phyloP scores from a whole-genome alignment of 2,797 vertebrate genomes.

The Dendrocincla tyrannina region DNA sequence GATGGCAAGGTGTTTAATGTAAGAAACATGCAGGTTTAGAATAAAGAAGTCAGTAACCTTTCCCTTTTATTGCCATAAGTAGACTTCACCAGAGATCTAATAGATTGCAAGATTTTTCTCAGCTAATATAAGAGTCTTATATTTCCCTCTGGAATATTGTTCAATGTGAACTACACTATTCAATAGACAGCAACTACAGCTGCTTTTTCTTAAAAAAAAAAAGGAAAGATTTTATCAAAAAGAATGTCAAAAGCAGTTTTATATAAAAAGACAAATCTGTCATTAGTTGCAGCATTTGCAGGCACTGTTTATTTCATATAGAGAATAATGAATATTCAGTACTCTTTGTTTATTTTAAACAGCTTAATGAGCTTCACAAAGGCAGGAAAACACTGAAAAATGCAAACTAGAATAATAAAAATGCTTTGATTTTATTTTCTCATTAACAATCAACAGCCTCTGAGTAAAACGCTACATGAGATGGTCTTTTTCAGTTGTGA shows the following conservation, averaged over 20 bases:
- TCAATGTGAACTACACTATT: neutral
- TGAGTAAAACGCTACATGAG: neutral
- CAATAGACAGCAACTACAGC: neutral
- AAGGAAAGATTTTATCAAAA: neutral
- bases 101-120: neutral
- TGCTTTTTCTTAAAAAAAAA: neutral
- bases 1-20: neutral
- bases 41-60: neutral
- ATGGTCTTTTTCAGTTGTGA: neutral
- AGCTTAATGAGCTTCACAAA: slow-evolving; percentile 40
- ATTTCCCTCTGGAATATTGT: neutral
- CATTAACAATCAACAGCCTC: neutral
- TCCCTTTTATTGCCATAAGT: neutral
- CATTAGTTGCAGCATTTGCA: slow-evolving; percentile 35
- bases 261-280: neutral
- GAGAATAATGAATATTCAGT: slow-evolving; percentile 50
- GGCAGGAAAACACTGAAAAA: slow-evolving; percentile 35
- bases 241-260: neutral
- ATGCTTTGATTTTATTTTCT: slow-evolving; percentile 36
- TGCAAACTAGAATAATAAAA: slow-evolving; percentile 9
- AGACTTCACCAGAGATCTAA: neutral
- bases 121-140: neutral
- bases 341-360: slow-evolving; percentile 49
- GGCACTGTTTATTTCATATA: neutral
- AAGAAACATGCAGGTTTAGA: neutral